These are phyloP conservation scores for Epinephelus cyanopodus DNA, from an alignment of 2,113 vertebrate species.

Conservation along the genomic window DNA sequence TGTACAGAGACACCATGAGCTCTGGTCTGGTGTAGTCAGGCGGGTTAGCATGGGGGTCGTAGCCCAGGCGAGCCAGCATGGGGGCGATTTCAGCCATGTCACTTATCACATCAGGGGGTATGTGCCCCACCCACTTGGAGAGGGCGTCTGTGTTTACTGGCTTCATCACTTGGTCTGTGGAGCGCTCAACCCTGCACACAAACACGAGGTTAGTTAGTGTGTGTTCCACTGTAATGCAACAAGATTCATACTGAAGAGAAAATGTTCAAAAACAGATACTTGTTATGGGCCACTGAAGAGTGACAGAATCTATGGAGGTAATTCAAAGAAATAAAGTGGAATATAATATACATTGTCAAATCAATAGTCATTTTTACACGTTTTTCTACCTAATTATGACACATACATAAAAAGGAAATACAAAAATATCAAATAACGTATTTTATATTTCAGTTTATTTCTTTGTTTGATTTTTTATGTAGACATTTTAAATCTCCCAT, in stretches of 20 bases:
- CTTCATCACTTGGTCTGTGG: constrained; percentile 97
- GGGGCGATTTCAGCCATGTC: constrained; percentile 96
- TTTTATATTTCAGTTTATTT: neutral
- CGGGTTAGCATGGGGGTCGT: constrained; percentile 93
- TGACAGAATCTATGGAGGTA: neutral
- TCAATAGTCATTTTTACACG: too few relatives aligned
- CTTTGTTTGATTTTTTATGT: neutral
- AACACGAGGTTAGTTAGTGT: neutral
- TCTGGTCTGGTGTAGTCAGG: constrained; percentile 90
- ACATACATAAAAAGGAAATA: neutral
- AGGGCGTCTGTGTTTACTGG: constrained; percentile 94
- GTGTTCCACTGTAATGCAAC: neutral
- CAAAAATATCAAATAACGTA: neutral
- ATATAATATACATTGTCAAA: neutral
- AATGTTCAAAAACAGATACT: neutral
- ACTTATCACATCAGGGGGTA: constrained; percentile 91
- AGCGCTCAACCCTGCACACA: constrained; percentile 91
- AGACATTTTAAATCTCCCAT: neutral
- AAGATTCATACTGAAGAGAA: neutral
- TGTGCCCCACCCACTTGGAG: constrained; percentile 94
- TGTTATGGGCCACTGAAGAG: neutral
- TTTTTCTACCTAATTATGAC: neutral
- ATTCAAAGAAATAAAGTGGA: neutral
- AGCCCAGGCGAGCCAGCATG: constrained; percentile 94
- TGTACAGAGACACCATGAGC: constrained; percentile 57